These are phyloP conservation scores for Piprites chloris DNA, from an alignment of 2,113 vertebrate genomes.

Conservation along the genomic window DNA sequence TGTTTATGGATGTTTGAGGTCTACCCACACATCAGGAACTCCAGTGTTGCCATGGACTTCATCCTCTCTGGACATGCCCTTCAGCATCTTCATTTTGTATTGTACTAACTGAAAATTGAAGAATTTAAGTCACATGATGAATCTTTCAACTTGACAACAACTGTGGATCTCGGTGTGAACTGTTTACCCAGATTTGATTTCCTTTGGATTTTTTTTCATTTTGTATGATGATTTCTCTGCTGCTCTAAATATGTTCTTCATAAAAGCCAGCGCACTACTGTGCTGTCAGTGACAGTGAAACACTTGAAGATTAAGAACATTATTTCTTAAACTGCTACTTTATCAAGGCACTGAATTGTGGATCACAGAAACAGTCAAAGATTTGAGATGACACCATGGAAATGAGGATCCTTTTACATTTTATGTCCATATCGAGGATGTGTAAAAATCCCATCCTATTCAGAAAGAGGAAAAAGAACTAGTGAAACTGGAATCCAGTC, in stretches of 20 bases:
- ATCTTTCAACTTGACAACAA: neutral
- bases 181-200: neutral
- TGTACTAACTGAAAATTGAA: neutral
- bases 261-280: neutral
- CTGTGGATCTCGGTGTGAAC: neutral
- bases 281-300: neutral
- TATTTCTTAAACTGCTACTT: neutral
- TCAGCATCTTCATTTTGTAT: neutral
- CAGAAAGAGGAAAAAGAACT: neutral
- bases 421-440: neutral
- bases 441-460: neutral
- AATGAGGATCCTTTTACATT: neutral
- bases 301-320: neutral
- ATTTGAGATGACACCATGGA: neutral
- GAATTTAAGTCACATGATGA: neutral
- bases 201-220: neutral
- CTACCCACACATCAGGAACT: neutral
- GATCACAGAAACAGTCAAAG: neutral
- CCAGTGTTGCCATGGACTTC: neutral
- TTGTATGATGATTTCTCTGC: neutral
- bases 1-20: neutral
- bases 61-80: neutral
- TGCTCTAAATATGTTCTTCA: neutral
- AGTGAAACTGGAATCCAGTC: neutral
- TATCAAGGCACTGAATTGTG: neutral